phyloP scores from a whole-genome alignment of 2,797 vertebrate species.

The Allobates femoralis region DNA sequence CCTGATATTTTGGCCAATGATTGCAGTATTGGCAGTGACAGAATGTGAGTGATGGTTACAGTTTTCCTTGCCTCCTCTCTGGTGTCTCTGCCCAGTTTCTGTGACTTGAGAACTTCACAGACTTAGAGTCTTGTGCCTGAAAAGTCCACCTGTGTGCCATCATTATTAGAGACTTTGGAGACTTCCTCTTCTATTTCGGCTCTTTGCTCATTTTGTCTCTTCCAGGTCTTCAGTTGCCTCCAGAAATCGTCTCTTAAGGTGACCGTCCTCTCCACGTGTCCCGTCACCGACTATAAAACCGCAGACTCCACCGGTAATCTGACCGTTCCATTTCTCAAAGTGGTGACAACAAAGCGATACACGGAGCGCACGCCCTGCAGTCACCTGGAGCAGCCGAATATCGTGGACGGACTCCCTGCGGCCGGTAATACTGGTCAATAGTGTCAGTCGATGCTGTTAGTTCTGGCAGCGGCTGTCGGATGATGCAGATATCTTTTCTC shows the following conservation, averaged over 20 bases:
- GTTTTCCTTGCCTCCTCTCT: too few species aligned
- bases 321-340: conserved; percentile 85
- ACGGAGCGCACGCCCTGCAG: conserved; percentile 74
- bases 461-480: background rate
- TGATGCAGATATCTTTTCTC: background rate
- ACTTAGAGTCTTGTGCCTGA: too few species aligned
- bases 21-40: too few species aligned
- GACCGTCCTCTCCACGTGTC: conserved; percentile 85
- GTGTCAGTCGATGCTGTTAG: background rate
- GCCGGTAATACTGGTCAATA: conserved; percentile 80
- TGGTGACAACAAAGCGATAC: conserved; percentile 81
- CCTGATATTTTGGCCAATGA: too few species aligned
- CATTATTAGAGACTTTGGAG: too few species aligned
- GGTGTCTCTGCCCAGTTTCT: too few species aligned
- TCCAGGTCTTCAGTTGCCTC: conserved; percentile 85
- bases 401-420: conserved; percentile 87
- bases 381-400: conserved; percentile 92
- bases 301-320: conserved; percentile 79
- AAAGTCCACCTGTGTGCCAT: too few species aligned
- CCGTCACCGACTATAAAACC: conserved; percentile 88
- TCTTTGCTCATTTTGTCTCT: conserved; percentile 2
- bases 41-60: too few species aligned
- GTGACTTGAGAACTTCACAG: too few species aligned
- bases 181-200: background rate
- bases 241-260: conserved; percentile 80